Evolutionary conservation across 2,888 invertebrate species (phyloP).

Genomic region (Tenodera sinensis): DNA sequence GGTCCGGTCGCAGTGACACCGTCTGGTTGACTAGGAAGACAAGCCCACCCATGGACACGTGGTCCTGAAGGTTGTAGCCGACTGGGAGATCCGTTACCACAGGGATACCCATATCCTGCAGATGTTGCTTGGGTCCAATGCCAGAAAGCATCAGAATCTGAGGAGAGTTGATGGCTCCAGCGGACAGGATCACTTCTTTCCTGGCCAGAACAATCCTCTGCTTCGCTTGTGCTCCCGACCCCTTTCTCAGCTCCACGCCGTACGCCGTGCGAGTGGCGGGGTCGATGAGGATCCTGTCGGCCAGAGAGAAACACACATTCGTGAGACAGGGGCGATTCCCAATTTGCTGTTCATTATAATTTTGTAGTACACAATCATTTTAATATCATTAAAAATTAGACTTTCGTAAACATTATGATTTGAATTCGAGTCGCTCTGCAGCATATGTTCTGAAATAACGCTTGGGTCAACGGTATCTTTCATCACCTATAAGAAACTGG

Average conservation of each 20-base stretch:
- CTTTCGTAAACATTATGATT: too few species aligned
- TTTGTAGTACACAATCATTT: too few species aligned
- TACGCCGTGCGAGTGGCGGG: conserved; percentile 60
- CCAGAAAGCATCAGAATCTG: conserved; percentile 78
- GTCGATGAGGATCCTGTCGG: conserved; percentile 70
- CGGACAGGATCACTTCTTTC: conserved; percentile 71
- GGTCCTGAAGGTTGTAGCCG: conserved; percentile 68
- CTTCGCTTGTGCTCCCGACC: neutral
- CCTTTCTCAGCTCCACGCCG: conserved; percentile 56
- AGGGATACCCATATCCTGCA: conserved; percentile 45
- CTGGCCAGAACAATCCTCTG: conserved; percentile 55
- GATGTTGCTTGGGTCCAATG: conserved; percentile 61
- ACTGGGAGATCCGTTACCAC: conserved; percentile 56
- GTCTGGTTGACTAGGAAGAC: conserved; percentile 51
- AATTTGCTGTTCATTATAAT: too few species aligned
- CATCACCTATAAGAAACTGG: too few species aligned
- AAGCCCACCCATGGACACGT: conserved; percentile 61
- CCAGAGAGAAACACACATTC: conserved; percentile 41
- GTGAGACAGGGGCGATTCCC: too few species aligned
- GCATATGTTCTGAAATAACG: too few species aligned
- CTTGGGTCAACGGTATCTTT: too few species aligned
- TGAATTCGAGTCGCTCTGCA: too few species aligned
- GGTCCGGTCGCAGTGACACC: conserved; percentile 35
- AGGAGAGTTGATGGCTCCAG: conserved; percentile 73
- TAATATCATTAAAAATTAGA: too few species aligned